Evolutionary conservation across 2,113 vertebrate genomes (phyloP), one percentile per base, ranked within the genome.

Genomic region (Nannobrachium achirus): DNA sequence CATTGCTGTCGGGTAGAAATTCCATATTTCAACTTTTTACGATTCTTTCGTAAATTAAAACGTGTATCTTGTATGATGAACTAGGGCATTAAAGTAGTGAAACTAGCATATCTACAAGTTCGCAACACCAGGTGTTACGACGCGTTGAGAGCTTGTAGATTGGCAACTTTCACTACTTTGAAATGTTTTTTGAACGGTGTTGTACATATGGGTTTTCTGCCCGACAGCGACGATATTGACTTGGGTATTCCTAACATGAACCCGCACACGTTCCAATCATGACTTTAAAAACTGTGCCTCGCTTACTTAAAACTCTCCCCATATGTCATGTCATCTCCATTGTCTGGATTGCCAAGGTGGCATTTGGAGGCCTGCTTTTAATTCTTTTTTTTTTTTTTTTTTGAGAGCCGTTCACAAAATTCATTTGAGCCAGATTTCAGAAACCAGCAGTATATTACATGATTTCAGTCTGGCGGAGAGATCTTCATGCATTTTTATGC

Each of bases 271-370:
- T 84, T 14, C 42, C 46, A 38, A 74, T 73, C 67, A 56, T 63
- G 33, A 55, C 75, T 73, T 69, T 15, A 69, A 80, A 33, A 85
- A 82, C 83, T 84, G 84, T 75, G 63, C 72, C 70, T 71, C 33
- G 66, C 82, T 81, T 69, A 77, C 71, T 68, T 80, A 67, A 66
- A 79, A 85, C 79, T 75, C 71, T 69, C 71, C 75, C 75, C 1
- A 1, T 79, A 77, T 78, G n/a, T n/a, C n/a, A 80, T 85, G 88
- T 85, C 66, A 76, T 46, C 61, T 71, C 39, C 76, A 74, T 81
- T 81, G 66, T 83, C 74, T 71, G 75, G 65, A 79, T 77, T 63
- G 52, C 69, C 62, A 77, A 64, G 79, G 73, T 73, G 60, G 73
- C 71, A 73, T 72, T 85, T 73, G 69, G 75, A 78, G 25, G 3